phyloP scores from a whole-genome alignment of 2,113 vertebrate species.

The Seriola rivoliana region DNA sequence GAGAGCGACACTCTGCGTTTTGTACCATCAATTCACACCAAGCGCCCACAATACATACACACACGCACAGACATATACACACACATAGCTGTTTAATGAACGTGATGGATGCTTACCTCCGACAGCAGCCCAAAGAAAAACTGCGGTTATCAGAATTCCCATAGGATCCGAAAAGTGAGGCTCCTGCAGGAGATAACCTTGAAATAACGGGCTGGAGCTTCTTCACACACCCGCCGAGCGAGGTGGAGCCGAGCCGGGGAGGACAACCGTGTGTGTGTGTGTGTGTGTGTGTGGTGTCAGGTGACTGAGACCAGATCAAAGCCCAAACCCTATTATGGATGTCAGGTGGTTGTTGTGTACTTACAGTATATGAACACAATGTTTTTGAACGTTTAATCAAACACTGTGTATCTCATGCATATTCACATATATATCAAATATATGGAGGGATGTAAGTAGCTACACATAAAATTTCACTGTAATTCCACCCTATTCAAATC shows the following conservation, averaged over 20 bases:
- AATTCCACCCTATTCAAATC: neutral
- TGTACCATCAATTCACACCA: neutral
- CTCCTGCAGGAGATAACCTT: constrained; percentile 75
- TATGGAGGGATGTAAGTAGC: neutral
- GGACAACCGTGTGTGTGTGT: constrained; percentile 9
- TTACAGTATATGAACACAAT: neutral
- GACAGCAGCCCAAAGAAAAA: constrained; percentile 70
- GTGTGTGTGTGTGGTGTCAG: constrained; percentile 39
- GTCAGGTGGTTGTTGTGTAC: constrained; percentile 11
- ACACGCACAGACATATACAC: neutral
- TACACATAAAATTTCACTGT: neutral
- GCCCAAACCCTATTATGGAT: constrained; percentile 23
- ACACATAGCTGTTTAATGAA: neutral
- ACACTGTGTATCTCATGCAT: neutral
- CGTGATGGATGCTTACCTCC: constrained; percentile 70
- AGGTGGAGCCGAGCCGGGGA: constrained; percentile 56
- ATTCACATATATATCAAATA: neutral
- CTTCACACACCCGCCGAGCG: constrained; percentile 53
- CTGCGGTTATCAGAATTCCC: constrained; percentile 64
- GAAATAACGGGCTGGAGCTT: constrained; percentile 55
- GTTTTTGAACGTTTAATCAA: neutral
- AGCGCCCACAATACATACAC: neutral
- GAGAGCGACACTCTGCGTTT: neutral
- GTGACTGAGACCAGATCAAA: constrained; percentile 60
- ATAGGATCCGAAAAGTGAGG: constrained; percentile 60